These are phyloP conservation scores for Orthosia incerta DNA, from an alignment of 2,888 invertebrate species.

Conservation along the genomic window DNA sequence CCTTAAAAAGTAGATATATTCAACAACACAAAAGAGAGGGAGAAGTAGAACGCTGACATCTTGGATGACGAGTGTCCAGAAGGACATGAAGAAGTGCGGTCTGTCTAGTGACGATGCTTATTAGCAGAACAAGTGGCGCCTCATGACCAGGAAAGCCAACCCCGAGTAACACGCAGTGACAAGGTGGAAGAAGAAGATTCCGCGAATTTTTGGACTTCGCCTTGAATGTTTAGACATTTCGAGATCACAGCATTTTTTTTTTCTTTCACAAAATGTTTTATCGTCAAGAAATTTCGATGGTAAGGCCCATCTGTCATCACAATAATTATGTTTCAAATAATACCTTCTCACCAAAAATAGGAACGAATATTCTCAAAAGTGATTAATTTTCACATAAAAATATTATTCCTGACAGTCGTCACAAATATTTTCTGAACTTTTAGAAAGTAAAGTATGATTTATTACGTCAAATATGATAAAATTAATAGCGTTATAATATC, in stretches of 20 bases:
- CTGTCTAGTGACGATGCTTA: too few species aligned
- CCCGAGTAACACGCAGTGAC: too few species aligned
- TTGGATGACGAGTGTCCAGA: too few species aligned
- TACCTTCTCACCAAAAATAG: not conserved
- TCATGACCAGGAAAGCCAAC: too few species aligned
- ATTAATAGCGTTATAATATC: not conserved
- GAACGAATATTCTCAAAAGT: constrained; percentile 6
- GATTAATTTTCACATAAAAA: constrained; percentile 14
- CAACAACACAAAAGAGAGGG: too few species aligned
- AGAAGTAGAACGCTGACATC: too few species aligned
- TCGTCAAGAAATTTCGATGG: not conserved
- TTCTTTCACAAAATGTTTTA: not conserved
- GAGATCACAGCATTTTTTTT: not conserved
- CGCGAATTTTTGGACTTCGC: too few species aligned
- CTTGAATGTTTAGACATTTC: too few species aligned
- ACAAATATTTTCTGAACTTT: constrained; percentile 8
- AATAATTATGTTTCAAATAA: not conserved
- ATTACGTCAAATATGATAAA: constrained; percentile 8
- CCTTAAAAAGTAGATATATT: too few species aligned
- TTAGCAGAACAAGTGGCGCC: too few species aligned
- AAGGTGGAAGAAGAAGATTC: too few species aligned
- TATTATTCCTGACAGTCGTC: constrained; percentile 3
- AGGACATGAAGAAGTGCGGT: too few species aligned
- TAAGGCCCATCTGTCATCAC: not conserved
- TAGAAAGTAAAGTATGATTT: constrained; percentile 39